Conservation (phyloP, 2,113 vertebrate genomes). For the Tachuris rubrigastra region DNA sequence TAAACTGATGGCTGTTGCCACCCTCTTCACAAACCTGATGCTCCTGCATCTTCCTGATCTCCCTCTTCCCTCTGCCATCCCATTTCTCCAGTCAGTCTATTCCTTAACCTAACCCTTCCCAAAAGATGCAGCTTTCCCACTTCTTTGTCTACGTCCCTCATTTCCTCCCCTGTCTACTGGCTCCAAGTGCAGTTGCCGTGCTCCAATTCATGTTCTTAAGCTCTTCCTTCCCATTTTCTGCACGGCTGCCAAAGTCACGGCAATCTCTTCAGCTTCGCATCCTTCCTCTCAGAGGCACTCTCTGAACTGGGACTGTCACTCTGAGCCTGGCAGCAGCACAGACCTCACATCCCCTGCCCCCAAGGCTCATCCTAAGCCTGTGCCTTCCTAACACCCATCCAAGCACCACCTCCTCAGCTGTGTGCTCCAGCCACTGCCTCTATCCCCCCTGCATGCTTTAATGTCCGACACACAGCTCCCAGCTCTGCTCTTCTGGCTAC, state of each 20-base stretch:
- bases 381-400: not conserved
- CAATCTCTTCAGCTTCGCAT: not conserved
- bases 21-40: not conserved
- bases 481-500: not conserved
- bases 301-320: not conserved
- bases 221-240: constrained; percentile 39
- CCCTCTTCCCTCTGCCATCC: not conserved
- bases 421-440: not conserved
- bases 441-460: not conserved
- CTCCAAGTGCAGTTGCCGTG: not conserved
- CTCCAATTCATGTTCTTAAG: constrained; percentile 3
- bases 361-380: not conserved
- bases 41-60: not conserved
- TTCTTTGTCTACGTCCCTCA: not conserved
- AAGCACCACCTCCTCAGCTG: not conserved
- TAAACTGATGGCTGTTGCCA: not conserved
- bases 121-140: not conserved
- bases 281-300: not conserved
- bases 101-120: not conserved
- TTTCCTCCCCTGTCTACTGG: not conserved
- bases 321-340: not conserved
- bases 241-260: not conserved
- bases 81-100: not conserved
- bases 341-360: not conserved
- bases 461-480: not conserved